Evolutionary conservation across 2,113 vertebrate genomes (phyloP).

Genomic region (Gallinago paraguaiae): DNA sequence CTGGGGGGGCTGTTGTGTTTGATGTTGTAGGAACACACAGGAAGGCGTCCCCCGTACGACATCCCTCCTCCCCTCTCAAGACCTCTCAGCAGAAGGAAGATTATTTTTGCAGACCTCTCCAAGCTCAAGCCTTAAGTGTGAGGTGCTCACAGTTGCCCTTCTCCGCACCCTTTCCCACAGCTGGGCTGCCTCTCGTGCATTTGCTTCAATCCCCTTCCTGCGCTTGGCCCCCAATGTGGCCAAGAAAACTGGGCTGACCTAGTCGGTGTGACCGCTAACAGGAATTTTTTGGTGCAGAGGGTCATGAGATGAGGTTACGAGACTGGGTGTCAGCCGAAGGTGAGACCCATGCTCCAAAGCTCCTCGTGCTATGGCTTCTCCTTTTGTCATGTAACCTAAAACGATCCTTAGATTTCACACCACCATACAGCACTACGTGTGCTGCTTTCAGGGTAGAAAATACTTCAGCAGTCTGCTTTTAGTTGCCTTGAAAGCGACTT

Average conservation of each 20-base stretch:
- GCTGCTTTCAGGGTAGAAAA: background rate
- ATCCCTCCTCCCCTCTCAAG: background rate
- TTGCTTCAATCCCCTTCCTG: background rate
- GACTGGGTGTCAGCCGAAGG: background rate
- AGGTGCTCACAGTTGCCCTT: background rate
- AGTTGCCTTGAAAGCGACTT: background rate
- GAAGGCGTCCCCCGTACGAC: background rate
- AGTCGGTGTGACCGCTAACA: rapidly evolving
- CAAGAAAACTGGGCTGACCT: background rate
- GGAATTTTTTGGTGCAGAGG: background rate
- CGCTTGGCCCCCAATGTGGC: background rate
- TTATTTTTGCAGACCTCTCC: slow-evolving; percentile 49
- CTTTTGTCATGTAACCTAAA: background rate
- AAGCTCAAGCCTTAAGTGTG: background rate
- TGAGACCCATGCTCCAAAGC: background rate
- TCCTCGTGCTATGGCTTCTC: background rate
- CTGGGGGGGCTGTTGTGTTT: background rate
- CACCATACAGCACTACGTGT: background rate
- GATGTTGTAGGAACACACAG: slow-evolving; percentile 48
- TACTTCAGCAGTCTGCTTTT: background rate
- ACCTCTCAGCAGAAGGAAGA: background rate
- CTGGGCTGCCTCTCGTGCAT: background rate
- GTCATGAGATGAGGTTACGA: background rate
- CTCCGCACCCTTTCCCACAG: background rate
- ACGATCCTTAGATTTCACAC: background rate